A percentile compares a stretch with the other conserved stretches of the same genome.
These are phyloP conservation scores for Emmelina monodactyla DNA, from an alignment of 2,888 invertebrate species.

Conservation along the genomic window DNA sequence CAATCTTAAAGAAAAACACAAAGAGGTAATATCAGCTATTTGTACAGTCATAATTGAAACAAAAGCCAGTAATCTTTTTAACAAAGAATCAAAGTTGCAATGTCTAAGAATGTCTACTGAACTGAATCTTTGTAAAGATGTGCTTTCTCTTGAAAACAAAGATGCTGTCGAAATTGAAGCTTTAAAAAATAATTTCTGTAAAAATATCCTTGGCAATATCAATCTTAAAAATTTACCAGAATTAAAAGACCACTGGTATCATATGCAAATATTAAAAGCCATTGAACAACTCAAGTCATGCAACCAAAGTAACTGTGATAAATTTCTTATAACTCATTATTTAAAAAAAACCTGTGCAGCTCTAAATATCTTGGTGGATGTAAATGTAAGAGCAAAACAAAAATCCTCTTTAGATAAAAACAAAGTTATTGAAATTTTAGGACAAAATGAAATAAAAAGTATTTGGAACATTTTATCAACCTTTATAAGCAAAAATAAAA, in stretches of 20 bases:
- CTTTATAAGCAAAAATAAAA: constrained; percentile 3
- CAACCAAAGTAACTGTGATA: constrained; percentile 27
- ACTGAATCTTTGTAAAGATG: constrained; percentile 27
- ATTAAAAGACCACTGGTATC: constrained; percentile 32
- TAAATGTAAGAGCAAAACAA: constrained; percentile 21
- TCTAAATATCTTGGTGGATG: constrained; percentile 21
- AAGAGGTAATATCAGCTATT: constrained; percentile 27
- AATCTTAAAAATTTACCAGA: constrained; percentile 16
- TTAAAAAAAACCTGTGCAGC: constrained; percentile 30
- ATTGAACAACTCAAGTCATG: constrained; percentile 29
- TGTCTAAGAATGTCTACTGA: constrained; percentile 32
- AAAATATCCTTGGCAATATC: constrained; percentile 28
- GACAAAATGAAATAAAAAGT: not conserved
- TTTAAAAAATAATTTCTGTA: constrained; percentile 18
- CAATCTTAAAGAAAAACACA: constrained; percentile 17
- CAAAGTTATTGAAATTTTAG: not conserved
- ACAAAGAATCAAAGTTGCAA: constrained; percentile 29
- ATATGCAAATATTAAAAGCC: constrained; percentile 26
- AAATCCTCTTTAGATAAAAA: constrained; percentile 12
- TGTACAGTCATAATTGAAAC: constrained; percentile 29
- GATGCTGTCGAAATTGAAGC: constrained; percentile 31
- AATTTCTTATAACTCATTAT: constrained; percentile 30
- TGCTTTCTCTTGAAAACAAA: constrained; percentile 29
- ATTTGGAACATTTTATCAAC: not conserved
- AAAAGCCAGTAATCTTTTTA: constrained; percentile 26